These are phyloP conservation scores for Etheostoma spectabile DNA, from an alignment of 2,113 vertebrate genomes.

Conservation along the genomic window DNA sequence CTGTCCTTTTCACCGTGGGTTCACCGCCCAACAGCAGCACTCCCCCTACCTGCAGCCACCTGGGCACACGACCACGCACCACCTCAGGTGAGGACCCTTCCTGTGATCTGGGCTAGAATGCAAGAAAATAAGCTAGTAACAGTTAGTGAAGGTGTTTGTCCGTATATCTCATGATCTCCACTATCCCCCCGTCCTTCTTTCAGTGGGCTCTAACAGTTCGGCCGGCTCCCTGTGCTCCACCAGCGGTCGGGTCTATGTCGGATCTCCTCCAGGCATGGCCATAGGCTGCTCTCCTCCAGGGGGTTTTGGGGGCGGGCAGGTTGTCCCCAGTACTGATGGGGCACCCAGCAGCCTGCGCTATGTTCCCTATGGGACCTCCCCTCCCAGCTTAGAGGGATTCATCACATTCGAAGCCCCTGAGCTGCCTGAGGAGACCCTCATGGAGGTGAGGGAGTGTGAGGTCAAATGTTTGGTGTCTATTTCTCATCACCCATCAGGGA, in stretches of 20 bases:
- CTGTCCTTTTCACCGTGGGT: slow-evolving; percentile 96
- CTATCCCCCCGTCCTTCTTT: slow-evolving; percentile 26
- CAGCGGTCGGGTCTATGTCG: slow-evolving; percentile 90
- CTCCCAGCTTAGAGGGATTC: slow-evolving; percentile 95
- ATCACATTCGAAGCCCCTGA: slow-evolving; percentile 97
- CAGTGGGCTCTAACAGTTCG: slow-evolving; percentile 95
- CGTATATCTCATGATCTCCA: background rate
- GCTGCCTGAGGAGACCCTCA: slow-evolving; percentile 96
- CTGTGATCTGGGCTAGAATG: background rate
- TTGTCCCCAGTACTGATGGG: slow-evolving; percentile 83
- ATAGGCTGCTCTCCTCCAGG: slow-evolving; percentile 79
- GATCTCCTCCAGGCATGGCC: slow-evolving; percentile 91
- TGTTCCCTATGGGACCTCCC: slow-evolving; percentile 93
- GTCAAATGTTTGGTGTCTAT: background rate
- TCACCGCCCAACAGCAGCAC: slow-evolving; percentile 93
- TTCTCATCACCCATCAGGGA: background rate
- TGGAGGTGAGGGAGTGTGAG: slow-evolving; percentile 89
- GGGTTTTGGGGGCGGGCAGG: slow-evolving; percentile 50
- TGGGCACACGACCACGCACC: slow-evolving; percentile 90
- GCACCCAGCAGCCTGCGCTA: slow-evolving; percentile 91
- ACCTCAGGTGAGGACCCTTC: slow-evolving; percentile 87
- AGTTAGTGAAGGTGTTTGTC: background rate
- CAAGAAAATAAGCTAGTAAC: background rate
- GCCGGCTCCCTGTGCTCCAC: slow-evolving; percentile 94
- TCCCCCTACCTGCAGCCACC: slow-evolving; percentile 91